phyloP scores from a whole-genome alignment of 2,113 vertebrate genomes.

The Machaerirhynchus nigripectus region DNA sequence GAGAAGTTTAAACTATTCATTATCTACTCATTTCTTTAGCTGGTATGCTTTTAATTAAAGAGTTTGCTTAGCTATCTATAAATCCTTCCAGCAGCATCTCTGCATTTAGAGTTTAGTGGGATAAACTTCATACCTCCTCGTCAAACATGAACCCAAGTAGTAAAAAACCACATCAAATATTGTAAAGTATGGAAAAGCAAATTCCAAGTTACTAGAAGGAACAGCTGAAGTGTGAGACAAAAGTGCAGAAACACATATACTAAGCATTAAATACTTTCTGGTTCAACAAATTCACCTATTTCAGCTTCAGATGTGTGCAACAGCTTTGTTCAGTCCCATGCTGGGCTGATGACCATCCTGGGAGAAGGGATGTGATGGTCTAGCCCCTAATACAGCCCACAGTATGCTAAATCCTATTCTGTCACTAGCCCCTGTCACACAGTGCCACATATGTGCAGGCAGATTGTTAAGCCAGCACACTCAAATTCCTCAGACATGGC shows the following conservation, averaged over 20 bases:
- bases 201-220: not conserved
- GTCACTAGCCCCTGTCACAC: not conserved
- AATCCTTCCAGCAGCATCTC: not conserved
- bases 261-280: not conserved
- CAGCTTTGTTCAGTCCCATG: not conserved
- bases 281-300: not conserved
- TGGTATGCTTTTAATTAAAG: slow-evolving; percentile 10
- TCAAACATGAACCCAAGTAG: not conserved
- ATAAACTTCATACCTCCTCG: not conserved
- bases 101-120: not conserved
- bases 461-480: not conserved
- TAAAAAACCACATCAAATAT: not conserved
- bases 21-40: not conserved
- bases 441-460: accelerated
- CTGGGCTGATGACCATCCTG: not conserved
- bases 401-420: not conserved
- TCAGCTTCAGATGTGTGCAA: not conserved
- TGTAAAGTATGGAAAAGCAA: not conserved
- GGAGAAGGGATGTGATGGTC: not conserved
- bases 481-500: not conserved
- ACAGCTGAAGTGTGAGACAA: not conserved
- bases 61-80: not conserved
- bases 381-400: not conserved
- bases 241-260: not conserved
- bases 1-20: not conserved